Conservation (phyloP, 2,888 invertebrate species). For the Tenthredo scrophulariae region DNA sequence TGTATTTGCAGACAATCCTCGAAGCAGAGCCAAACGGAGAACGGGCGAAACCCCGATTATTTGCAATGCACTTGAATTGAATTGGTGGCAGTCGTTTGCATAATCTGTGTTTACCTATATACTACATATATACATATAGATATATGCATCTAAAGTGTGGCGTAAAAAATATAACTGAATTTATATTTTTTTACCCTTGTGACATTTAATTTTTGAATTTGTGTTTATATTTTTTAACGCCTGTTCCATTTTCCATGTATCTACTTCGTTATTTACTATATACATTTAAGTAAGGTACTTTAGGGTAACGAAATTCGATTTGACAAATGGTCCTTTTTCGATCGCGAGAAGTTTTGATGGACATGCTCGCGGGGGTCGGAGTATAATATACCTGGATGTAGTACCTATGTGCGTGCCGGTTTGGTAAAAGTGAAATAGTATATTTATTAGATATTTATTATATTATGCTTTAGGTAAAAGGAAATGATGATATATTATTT, state of each 20-base stretch:
- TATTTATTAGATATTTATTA: background rate
- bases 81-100: constrained; percentile 76
- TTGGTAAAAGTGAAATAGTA: background rate
- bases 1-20: background rate
- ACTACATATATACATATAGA: background rate
- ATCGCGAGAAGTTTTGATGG: background rate
- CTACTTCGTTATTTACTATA: background rate
- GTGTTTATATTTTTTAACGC: no score
- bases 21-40: background rate
- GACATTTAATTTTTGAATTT: no score
- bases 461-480: background rate
- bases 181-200: background rate
- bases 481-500: background rate
- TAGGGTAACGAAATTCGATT: background rate
- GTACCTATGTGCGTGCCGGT: no score
- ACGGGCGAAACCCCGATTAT: constrained; percentile 73
- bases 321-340: background rate
- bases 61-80: constrained; percentile 73
- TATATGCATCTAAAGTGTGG: background rate
- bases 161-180: background rate
- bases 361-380: background rate
- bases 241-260: background rate
- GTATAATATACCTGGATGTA: background rate
- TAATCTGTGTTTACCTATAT: constrained; percentile 68
- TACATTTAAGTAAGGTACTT: background rate